Evolutionary conservation across 2,888 invertebrate species (phyloP), one percentile per base, ranked within the genome.

Genomic region (Protonemura montana): DNA sequence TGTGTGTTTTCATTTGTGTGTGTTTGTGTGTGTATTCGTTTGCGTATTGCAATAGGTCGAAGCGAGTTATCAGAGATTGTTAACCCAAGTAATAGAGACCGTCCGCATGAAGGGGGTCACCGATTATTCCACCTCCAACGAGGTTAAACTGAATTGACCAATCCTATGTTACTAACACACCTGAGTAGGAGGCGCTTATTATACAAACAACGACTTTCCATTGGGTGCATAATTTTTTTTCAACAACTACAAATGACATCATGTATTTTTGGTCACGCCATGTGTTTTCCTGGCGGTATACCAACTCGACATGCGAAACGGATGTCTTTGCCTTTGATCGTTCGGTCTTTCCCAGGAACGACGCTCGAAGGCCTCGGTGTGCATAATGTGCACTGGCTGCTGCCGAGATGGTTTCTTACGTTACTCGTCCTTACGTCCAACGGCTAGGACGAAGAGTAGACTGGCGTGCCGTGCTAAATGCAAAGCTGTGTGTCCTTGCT

Each of bases 181-280:
- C 87, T 85, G 85, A 85, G 85, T 81, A 78, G 87, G 87, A 77
- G 87, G 85, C 59, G 83, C 85, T 27, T 85, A 82, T 29, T 78
- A 85, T 85, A 41, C 78, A 77, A 87, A 82, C 81, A 85, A 35
- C 59, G 85, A 30, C 41, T 85, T 82, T 76, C 85, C 82, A 87
- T 87, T 87, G 87, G 87, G 59, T 85, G 82, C 80, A 87, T 83
- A 82, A 85, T 87, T 87, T 87, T 85, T 87, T 85, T 85, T 85
- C 21, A 30, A 83, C 30, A 84, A 81, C 27, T 30, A 85, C 35
- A 87, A 87, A 85, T 87, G 87, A 87, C 87, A 87, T 87, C 87
- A 87, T 87, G 85, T 76, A 87, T 30, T 76, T 82, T 59, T 16
- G 85, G 85, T 87, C 87, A 87, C 87, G 87, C 85, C 86, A 86